Conservation (phyloP, 1,140 invertebrate genomes). For the Habropoda laboriosa region DNA sequence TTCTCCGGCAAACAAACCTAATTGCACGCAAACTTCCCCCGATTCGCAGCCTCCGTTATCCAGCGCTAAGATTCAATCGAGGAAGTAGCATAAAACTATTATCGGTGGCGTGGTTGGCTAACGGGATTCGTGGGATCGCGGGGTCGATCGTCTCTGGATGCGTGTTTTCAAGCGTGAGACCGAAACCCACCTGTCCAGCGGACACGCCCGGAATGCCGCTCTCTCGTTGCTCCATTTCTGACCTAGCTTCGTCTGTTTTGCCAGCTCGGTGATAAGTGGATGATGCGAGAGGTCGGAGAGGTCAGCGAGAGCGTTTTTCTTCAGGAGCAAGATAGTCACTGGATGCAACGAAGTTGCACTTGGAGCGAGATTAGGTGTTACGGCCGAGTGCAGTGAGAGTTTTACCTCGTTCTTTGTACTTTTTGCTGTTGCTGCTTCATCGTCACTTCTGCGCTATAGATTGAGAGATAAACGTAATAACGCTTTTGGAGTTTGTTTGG, state of each 20-base stretch:
- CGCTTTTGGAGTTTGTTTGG: no score
- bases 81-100: constrained; percentile 65
- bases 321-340: no score
- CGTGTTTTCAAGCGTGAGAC: constrained; percentile 47
- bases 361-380: no score
- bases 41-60: constrained; percentile 41
- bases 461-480: no score
- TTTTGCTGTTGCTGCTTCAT: no score
- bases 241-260: not conserved
- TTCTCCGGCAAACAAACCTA: constrained; percentile 66
- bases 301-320: not conserved
- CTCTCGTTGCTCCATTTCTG: constrained; percentile 1
- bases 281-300: not conserved
- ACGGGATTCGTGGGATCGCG: constrained; percentile 35
- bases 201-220: constrained; percentile 3
- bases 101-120: constrained; percentile 57
- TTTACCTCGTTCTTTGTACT: no score
- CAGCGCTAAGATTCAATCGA: constrained; percentile 67
- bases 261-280: not conserved
- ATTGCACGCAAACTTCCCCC: constrained; percentile 62
- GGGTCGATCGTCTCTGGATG: constrained; percentile 33
- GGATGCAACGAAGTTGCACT: no score
- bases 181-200: constrained; percentile 9
- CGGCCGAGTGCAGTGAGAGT: no score
- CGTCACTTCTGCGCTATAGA: no score